Percentiles rank a stretch among this genome's conserved stretches.
phyloP scores from a whole-genome alignment of 2,797 vertebrate species.

The Thaleichthys pacificus region DNA sequence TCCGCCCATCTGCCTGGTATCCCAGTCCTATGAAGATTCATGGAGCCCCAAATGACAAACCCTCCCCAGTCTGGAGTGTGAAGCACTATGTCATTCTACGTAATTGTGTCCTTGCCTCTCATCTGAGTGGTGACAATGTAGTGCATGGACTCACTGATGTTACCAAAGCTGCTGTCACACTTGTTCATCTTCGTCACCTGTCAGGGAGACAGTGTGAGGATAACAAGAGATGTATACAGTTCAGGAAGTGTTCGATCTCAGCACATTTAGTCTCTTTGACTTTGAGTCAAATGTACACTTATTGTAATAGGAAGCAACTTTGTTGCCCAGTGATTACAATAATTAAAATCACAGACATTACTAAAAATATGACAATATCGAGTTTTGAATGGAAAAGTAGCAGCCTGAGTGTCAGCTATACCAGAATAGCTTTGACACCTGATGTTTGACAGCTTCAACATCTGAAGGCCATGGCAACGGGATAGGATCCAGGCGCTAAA shows the following conservation, averaged over 20 bases:
- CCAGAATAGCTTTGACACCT: no score
- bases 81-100: slow-evolving; percentile 4
- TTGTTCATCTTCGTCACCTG: slow-evolving; percentile 1
- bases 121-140: not conserved
- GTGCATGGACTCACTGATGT: not conserved
- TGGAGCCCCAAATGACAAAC: not conserved
- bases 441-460: no score
- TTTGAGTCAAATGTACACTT: not conserved
- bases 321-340: no score
- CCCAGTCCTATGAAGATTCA: no score
- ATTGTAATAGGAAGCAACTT: no score
- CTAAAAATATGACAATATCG: no score
- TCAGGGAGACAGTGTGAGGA: not conserved
- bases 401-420: no score
- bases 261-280: not conserved
- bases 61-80: not conserved
- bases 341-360: no score
- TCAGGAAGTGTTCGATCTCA: not conserved
- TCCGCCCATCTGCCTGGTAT: no score
- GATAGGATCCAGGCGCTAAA: no score
- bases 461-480: no score
- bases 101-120: slow-evolving; percentile 5
- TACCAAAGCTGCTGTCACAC: not conserved
- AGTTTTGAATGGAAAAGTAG: no score
- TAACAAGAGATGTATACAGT: not conserved